Percentiles rank a stretch among this genome's conserved stretches.
Evolutionary conservation across 1,140 invertebrate genomes (phyloP).

Genomic region (Danaus melanippus): DNA sequence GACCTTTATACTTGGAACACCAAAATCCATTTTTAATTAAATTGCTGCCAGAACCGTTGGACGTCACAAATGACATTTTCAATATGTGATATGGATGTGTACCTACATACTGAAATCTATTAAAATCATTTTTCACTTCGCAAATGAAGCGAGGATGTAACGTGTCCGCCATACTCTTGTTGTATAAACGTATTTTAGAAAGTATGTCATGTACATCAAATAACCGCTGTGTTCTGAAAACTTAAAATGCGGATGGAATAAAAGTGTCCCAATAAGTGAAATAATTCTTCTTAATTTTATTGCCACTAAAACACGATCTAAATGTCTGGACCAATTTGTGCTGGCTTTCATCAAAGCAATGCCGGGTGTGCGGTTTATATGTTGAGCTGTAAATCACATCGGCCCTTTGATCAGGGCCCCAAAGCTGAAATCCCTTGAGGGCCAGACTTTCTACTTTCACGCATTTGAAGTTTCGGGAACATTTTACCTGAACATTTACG

Average conservation of each 20-base stretch:
- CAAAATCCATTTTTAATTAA: constrained; percentile 21
- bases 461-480: constrained; percentile 20
- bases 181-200: no score
- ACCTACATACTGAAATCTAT: no score
- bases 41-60: constrained; percentile 1
- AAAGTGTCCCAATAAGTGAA: no score
- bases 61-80: no score
- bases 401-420: constrained; percentile 35
- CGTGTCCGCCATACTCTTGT: no score
- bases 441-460: constrained; percentile 24
- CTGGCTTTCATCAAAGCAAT: constrained; percentile 29
- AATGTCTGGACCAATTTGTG: constrained; percentile 18
- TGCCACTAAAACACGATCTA: constrained; percentile 20
- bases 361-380: constrained; percentile 40
- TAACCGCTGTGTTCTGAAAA: no score
- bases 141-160: no score
- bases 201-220: no score
- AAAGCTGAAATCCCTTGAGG: constrained; percentile 19
- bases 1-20: constrained; percentile 15
- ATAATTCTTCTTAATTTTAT: constrained; percentile 22
- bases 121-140: no score
- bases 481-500: background rate
- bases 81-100: no score
- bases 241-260: no score
- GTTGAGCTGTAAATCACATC: constrained; percentile 34